A percentile compares a stretch with the other conserved stretches of the same genome.
Conservation (phyloP, 2,888 invertebrate genomes). For the Xanthorhoe designata region DNA sequence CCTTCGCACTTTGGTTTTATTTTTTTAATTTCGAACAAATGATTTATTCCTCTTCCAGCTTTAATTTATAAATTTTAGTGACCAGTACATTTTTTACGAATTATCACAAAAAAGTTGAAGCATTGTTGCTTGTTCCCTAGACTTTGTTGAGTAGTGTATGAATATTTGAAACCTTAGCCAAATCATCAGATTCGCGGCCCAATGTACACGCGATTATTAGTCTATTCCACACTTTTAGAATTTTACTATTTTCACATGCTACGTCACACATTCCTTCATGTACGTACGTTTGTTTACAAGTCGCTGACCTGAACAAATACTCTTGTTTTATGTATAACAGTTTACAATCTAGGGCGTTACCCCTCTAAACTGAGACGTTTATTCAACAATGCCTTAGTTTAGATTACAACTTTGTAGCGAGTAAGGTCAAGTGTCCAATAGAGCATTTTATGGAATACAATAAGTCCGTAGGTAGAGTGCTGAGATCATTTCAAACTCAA, state of each 20-base stretch:
- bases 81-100: no score
- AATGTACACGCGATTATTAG: constrained; percentile 6
- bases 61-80: no score
- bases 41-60: no score
- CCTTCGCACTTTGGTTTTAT: no score
- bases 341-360: constrained; percentile 81
- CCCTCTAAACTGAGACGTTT: constrained; percentile 76
- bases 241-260: constrained; percentile 46
- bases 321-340: constrained; percentile 70
- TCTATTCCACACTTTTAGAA: constrained; percentile 19
- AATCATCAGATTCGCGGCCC: neutral
- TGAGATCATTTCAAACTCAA: no score
- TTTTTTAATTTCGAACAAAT: no score
- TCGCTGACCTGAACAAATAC: constrained; percentile 75
- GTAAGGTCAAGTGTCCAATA: neutral
- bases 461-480: no score
- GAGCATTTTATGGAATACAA: neutral
- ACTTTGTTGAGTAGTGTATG: no score
- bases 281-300: constrained; percentile 72
- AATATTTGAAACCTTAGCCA: constrained; percentile 4
- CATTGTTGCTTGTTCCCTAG: no score
- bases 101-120: no score
- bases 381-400: constrained; percentile 72
- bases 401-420: constrained; percentile 66
- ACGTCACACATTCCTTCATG: constrained; percentile 49